Evolutionary conservation across 2,888 invertebrate genomes (phyloP).

Genomic region (Polyploca ridens): DNA sequence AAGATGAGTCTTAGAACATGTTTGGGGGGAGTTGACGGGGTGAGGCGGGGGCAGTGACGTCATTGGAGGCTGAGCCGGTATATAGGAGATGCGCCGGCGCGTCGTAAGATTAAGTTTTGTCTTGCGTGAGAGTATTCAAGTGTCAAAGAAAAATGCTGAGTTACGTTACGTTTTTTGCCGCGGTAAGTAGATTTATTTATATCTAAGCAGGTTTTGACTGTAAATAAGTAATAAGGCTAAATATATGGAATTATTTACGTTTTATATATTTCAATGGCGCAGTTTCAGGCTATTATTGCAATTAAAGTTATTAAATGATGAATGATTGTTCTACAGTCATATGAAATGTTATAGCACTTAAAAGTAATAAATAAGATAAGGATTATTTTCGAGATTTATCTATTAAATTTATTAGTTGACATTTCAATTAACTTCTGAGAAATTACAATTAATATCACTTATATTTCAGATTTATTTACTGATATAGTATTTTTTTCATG

Average conservation of each 20-base stretch:
- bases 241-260: neutral
- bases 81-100: constrained; percentile 74
- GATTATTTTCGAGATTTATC: no score
- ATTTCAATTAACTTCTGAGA: no score
- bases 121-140: constrained; percentile 55
- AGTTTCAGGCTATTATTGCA: neutral
- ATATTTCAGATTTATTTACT: no score
- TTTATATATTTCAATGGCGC: neutral
- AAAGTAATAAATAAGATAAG: no score
- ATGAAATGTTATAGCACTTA: no score
- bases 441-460: no score
- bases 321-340: no score
- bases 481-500: no score
- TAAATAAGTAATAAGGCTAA: no score
- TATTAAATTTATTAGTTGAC: no score
- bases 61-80: constrained; percentile 73
- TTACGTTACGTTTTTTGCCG: constrained; percentile 60
- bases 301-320: no score
- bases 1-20: constrained; percentile 67
- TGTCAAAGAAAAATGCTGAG: constrained; percentile 61
- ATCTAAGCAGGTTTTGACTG: neutral
- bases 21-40: constrained; percentile 48
- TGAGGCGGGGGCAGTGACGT: constrained; percentile 59
- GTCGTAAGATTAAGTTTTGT: constrained; percentile 59
- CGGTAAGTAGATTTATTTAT: constrained; percentile 54